Evolutionary conservation across 2,113 vertebrate species (phyloP).

Genomic region (Pangasianodon hypophthalmus): DNA sequence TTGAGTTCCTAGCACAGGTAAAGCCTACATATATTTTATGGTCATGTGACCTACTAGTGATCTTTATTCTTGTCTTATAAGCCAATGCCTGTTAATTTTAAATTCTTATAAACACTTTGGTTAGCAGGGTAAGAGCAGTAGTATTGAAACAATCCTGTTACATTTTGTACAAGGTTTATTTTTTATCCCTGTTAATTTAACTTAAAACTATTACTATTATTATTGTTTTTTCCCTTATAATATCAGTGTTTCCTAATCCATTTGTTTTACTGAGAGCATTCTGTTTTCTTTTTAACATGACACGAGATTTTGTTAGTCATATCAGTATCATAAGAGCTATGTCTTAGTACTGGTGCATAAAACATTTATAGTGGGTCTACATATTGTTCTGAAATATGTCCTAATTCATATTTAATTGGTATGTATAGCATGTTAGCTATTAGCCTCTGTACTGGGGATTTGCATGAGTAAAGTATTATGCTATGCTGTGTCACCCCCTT

Average conservation of each 20-base stretch:
- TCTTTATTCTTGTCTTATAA: neutral
- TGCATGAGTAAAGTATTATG: neutral
- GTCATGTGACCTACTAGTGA: neutral
- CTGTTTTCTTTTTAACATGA: neutral
- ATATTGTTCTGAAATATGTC: neutral
- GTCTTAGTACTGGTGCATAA: neutral
- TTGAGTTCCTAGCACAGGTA: neutral
- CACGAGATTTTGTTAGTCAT: neutral
- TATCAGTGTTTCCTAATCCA: neutral
- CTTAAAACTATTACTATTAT: neutral
- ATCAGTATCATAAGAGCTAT: neutral
- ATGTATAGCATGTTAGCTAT: neutral
- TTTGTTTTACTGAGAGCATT: neutral
- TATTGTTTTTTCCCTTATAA: neutral
- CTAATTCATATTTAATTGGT: neutral
- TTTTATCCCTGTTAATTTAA: too few relatives aligned
- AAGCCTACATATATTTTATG: neutral
- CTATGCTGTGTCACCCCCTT: neutral
- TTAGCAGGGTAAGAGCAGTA: neutral
- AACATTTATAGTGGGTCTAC: neutral
- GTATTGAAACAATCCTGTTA: neutral
- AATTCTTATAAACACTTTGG: neutral
- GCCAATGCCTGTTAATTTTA: neutral
- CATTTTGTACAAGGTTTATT: neutral
- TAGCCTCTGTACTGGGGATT: neutral